Percentiles rank a stretch among this genome's conserved stretches.
phyloP scores from a whole-genome alignment of 2,113 vertebrate species.

The Mungos mungo region DNA sequence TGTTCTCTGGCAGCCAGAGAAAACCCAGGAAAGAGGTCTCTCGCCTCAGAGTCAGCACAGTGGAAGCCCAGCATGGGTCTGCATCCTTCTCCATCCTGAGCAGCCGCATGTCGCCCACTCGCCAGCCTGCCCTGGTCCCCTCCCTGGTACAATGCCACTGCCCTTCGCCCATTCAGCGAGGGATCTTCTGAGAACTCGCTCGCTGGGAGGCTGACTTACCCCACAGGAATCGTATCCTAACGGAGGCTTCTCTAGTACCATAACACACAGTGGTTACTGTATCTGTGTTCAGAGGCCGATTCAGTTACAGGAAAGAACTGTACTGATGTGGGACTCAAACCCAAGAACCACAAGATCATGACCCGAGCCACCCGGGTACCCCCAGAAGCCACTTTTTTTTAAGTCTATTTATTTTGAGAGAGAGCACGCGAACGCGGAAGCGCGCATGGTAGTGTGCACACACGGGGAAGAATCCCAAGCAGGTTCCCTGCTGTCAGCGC shows the following conservation, averaged over 20 bases:
- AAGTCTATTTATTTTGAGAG: too few relatives aligned
- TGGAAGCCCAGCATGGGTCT: not conserved
- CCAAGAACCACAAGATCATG: too few relatives aligned
- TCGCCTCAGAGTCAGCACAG: not conserved
- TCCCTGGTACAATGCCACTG: not conserved
- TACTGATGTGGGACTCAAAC: too few relatives aligned
- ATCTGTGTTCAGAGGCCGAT: not conserved
- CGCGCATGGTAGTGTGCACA: too few relatives aligned
- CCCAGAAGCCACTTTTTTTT: too few relatives aligned
- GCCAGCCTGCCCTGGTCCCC: too few relatives aligned
- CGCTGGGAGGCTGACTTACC: too few relatives aligned
- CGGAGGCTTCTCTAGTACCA: not conserved
- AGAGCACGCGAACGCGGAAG: too few relatives aligned
- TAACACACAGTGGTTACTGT: not conserved
- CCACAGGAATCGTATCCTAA: not conserved
- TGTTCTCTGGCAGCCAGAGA: not conserved
- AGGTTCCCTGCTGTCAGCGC: too few relatives aligned
- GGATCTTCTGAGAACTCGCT: not conserved
- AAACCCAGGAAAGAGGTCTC: not conserved
- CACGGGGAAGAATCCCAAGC: too few relatives aligned
- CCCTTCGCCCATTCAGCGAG: not conserved
- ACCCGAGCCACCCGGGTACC: too few relatives aligned
- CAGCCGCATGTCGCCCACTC: not conserved
- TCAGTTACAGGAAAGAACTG: not conserved
- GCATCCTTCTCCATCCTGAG: not conserved